A percentile compares a stretch with the other conserved stretches of the same genome.
Conservation (phyloP, 1,140 invertebrate genomes). For the Atta colombica region DNA sequence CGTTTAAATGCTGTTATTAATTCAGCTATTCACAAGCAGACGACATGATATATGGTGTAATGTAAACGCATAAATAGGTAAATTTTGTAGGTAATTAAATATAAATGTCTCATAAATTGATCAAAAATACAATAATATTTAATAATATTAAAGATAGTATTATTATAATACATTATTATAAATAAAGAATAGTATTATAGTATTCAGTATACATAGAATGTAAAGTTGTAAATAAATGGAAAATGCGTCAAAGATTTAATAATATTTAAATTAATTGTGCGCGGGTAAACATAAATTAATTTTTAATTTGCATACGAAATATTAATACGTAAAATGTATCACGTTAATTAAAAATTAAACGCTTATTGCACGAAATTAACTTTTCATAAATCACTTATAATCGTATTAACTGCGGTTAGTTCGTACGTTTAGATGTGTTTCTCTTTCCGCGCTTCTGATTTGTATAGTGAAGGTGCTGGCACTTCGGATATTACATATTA, state of each 20-base stretch:
- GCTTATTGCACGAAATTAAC: background rate
- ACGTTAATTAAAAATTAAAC: background rate
- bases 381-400: conserved; percentile 7
- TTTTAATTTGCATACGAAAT: background rate
- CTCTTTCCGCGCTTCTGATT: conserved; percentile 15
- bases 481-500: conserved; percentile 31
- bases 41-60: background rate
- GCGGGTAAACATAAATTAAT: background rate
- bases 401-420: background rate
- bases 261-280: background rate
- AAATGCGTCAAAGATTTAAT: background rate
- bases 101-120: background rate
- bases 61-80: conserved; percentile 13
- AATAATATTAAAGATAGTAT: background rate
- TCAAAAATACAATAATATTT: background rate
- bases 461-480: background rate
- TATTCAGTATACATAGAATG: background rate
- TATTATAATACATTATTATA: background rate
- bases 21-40: background rate
- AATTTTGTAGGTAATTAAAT: conserved; percentile 1
- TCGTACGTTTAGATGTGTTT: background rate
- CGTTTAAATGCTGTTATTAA: conserved; percentile 30
- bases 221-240: conserved; percentile 2
- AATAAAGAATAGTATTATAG: background rate
- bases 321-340: background rate